Conservation (phyloP, 2,113 vertebrate species). For the Rousettus leschenaultii region DNA sequence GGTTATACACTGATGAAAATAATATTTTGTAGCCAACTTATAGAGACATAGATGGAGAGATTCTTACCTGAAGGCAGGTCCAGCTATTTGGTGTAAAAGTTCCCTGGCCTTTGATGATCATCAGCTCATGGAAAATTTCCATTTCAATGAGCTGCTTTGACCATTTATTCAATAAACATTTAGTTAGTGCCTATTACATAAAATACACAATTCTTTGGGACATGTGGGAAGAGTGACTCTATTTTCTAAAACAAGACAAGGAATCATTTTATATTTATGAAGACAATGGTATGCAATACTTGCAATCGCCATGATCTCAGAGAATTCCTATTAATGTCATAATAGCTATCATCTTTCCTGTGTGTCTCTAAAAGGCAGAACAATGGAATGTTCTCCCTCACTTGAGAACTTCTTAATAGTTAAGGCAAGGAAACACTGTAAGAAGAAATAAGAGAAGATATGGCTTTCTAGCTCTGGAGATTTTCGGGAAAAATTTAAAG, state of each 20-base stretch:
- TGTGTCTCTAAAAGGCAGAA: neutral
- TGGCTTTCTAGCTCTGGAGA: neutral
- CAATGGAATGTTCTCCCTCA: neutral
- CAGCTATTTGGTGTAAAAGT: neutral
- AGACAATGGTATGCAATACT: neutral
- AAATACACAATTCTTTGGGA: neutral
- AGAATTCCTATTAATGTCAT: conserved; percentile 23
- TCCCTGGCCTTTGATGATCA: neutral
- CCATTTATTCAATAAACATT: conserved; percentile 18
- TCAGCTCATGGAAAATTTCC: conserved; percentile 18
- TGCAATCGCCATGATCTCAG: neutral
- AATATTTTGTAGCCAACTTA: conserved; percentile 3
- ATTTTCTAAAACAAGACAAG: conserved; percentile 28
- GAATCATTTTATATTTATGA: neutral
- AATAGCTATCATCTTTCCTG: neutral
- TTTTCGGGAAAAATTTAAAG: neutral
- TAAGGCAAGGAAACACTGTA: neutral
- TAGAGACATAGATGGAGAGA: neutral
- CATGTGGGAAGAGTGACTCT: neutral
- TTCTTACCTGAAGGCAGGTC: conserved; percentile 8
- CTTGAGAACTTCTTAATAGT: neutral
- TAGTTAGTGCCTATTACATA: neutral
- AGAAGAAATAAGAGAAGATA: neutral
- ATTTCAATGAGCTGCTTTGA: conserved; percentile 26
- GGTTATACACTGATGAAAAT: conserved; percentile 13